These are phyloP conservation scores for Ictidomys tridecemlineatus DNA, from an alignment of 2,113 vertebrate genomes.

Conservation along the genomic window DNA sequence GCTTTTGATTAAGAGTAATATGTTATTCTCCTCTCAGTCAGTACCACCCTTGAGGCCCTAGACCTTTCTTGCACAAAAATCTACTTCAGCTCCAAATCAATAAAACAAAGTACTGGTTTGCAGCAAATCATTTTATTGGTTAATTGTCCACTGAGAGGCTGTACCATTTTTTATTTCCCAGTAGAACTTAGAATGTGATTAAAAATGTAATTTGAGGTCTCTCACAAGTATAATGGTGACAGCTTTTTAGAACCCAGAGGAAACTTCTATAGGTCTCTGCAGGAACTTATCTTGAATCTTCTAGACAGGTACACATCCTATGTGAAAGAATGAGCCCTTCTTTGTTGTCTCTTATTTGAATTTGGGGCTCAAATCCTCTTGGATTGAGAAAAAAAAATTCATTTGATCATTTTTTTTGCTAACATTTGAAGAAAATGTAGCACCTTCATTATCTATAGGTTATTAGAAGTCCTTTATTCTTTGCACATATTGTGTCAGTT, in stretches of 20 bases:
- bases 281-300: not conserved
- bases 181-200: not conserved
- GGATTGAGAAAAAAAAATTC: not conserved
- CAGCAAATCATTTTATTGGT: not conserved
- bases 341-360: not conserved
- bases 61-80: not conserved
- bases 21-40: not conserved
- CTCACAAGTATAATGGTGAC: not conserved
- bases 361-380: not conserved
- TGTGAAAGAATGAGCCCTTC: not conserved
- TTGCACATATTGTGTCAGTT: accelerated
- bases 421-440: not conserved
- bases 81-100: not conserved
- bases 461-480: not conserved
- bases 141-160: not conserved
- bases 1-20: not conserved
- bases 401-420: not conserved
- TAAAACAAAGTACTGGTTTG: not conserved
- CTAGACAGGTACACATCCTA: not conserved
- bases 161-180: not conserved
- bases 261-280: not conserved
- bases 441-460: not conserved
- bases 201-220: not conserved
- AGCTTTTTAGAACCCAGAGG: not conserved
- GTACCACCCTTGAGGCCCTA: accelerated